Evolutionary conservation across 1,140 invertebrate species (phyloP), one percentile per base, ranked within the genome.

Genomic region (Ladona fulva): DNA sequence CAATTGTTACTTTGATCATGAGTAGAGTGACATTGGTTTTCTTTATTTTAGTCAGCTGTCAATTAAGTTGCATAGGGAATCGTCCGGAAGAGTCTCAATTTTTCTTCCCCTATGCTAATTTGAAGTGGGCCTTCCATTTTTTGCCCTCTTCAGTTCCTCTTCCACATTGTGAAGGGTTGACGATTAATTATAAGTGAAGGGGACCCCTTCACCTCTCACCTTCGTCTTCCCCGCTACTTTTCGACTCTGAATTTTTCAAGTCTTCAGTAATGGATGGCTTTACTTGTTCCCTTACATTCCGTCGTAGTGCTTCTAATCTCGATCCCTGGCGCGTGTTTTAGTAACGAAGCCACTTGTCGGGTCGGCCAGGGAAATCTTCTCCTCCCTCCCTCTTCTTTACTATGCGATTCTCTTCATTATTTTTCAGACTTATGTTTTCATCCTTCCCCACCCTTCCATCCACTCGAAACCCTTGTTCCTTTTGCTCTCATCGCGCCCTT

Each of bases 201-300:
- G 52, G 12, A 22, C 52, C 14, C n/a, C 52, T 22, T 12, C n/a
- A 19, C 52, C 52, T 66, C 52, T 22, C 52, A 22, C 52, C 29
- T 37, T 8, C 29, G 29, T 66, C 52, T 22, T 16, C 52, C 52
- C 52, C 12, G 12, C 52, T 66, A 19, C 29, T 66, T 66, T 66
- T 66, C 52, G n/a, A 66, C 16, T 66, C n/a, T 66, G 52, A 66
- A 66, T 66, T 66, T 66, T 66, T 66, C n/a, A 66, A 66, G 52
- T 66, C 16, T 16, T 5, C 14, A 3, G n/a, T 66, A 66, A 66
- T 22, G 52, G 52, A 66, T 66, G 52, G 52, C 52, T 66, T 66
- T 66, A 66, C 52, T 66, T 66, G 52, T 66, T 66, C 52, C 52
- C 5, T 66, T 12, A 66, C 52, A 66, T 66, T 66, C 12, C 52